Base-by-base conservation (phyloP, 1,140 invertebrate genomes). In the Drosophila asahinai region DNA sequence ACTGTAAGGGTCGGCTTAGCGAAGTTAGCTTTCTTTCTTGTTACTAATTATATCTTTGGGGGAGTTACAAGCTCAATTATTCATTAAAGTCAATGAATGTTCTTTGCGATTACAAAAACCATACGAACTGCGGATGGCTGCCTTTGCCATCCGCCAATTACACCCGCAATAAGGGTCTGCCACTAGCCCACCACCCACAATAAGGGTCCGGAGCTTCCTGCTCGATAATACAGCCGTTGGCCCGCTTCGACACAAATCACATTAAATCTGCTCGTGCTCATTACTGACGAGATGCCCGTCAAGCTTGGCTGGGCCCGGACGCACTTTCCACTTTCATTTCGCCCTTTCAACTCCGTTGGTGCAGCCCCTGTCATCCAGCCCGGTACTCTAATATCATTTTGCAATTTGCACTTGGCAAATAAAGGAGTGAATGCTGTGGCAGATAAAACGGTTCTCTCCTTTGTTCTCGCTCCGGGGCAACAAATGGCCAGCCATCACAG, bases 341-440 rank as follows among this genome's bases (percentile, higher is more conserved):
- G 61, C 62, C 38, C 30, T 67, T 67, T 43, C 62, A 71, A 55
- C 63, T 48, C 67, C 67, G 64, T 60, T 63, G 45, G 15, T 60
- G 57, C 52, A 58, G 38, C 42, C 38, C 76, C 54, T 40, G 54
- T 25, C 64, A 33, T 62, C 61, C 14, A 42, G 22, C 22, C 63
- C 36, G 33, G 17, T 47, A 25, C 75, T 81, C 81, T 87, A 87
- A 87, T 87, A 91, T 91, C 87, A 89, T 91, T 91, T 91, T 87
- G 87, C 87, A 91, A 91, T 91, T 91, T 91, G 87, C 87, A 91
- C 87, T 91, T 79, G 83, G 78, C 87, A 91, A 91, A 91, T 87
- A 91, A 91, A 91, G 87, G 87, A 91, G 87, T 91, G 87, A 82
- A 89, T 90, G 70, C 81, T 87, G 84, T 71, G 84, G 84, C 86